Base-by-base conservation (phyloP, 2,113 vertebrate genomes). In the Delphinus delphis region DNA sequence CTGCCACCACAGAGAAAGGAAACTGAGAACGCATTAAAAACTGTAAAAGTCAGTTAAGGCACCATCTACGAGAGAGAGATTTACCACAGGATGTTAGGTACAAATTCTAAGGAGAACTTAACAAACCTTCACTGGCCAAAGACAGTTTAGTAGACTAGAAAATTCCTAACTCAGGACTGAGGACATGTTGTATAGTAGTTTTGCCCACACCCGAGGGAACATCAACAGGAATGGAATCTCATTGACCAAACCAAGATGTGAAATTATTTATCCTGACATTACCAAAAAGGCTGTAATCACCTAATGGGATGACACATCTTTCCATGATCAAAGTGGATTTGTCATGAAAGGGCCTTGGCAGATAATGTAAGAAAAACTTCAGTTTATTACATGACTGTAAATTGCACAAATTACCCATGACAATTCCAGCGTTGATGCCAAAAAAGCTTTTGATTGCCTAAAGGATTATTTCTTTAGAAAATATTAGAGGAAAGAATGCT, bases 391-490 rank as follows among this genome's bases (percentile, higher is more conserved):
- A 62, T 55, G 58, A 44, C 36, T 41, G 1, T 76, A 71, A 82
- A 71, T 82, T 44, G 26, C 15, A 89, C 8, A 93, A 1, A 86
- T 79, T 55, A 41, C 28, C 41, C 4, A 15, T 41, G 38, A 11
- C 82, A 87, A 90, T 93, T 77, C 41, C 50, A 76, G 36, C 21
- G 18, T 55, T 53, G 31, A 92, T 44, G 23, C 62, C 9, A 23
- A 90, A 88, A 97, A 94, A 55, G 9, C 31, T 77, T 93, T 60
- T 89, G 36, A 62, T 67, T 86, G 23, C 41, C 55, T 82, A 68
- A 80, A 65, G 41, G 21, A 81, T 91, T 95, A 68, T 85, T 93
- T 88, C 47, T 84, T 95, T 94, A 74, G 79, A 88, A 91, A 82
- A 60, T 77, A 50, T 77, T 86, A 82, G 55, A 90, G 44, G 33